Base-by-base conservation (phyloP, 30 jellyfish, hydroid and myxozoan genomes). In the Aurelia coerulea region DNA sequence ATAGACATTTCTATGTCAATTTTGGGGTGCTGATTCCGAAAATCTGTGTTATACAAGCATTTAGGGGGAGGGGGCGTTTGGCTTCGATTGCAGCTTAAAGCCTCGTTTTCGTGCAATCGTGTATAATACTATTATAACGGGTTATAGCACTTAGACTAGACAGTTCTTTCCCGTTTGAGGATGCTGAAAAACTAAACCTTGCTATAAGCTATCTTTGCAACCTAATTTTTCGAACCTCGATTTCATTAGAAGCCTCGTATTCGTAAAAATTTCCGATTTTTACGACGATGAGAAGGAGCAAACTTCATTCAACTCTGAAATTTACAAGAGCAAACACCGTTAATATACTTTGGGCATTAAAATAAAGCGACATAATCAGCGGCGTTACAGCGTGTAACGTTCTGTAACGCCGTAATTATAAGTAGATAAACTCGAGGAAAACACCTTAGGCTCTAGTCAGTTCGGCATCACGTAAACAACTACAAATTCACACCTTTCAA, bases 21-120 rank as follows among this genome's bases (percentile, higher is more conserved):
- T 53, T 53, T 23, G 29, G 29, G 29, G 29, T 23, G 29, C 29
- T 23, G 29, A 23, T 23, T 23, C 29, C 29, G 29, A 53, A 53
- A 53, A 53, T 53, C 65, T 53, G 65, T 53, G 65, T 53, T 53
- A 53, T 53, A 53, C 65, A 53, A 16, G 65, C 65, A 10, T 53
- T 53, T 53, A 53, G 65, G 29, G 29, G 29, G 29, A 23, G 65
- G 29, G 65, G 65, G 65, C 65, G 65, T 53, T 53, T 53, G 65
- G 65, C 65, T 16, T 53, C 65, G 65, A 53, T 53, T 53, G 65
- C 65, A 53, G 16, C 65, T 53, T 53, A 53, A 53, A 53, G 65
- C 65, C 65, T 53, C 65, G 65, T 53, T 53, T 53, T 53, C 16
- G 65, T 53, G 65, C 65, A 53, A 53, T 53, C 65, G 12, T 53